phyloP scores from a whole-genome alignment of 2,113 vertebrate genomes.

The Meriones unguiculatus region DNA sequence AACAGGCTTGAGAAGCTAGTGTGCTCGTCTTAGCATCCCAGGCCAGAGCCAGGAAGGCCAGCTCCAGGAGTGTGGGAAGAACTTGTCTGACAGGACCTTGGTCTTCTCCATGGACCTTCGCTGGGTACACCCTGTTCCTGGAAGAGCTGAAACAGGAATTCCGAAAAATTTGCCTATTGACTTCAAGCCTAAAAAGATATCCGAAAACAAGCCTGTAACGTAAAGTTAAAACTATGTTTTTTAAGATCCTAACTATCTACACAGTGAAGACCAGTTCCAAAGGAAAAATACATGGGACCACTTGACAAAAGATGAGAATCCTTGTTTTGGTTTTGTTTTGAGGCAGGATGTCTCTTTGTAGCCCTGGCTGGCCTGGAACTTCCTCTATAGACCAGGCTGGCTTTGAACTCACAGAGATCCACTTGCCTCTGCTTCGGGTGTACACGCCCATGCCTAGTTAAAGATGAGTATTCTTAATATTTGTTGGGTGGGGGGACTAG shows the following conservation, averaged over 20 bases:
- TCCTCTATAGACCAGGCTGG: neutral
- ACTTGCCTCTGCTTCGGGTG: neutral
- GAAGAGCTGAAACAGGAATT: conserved; percentile 57
- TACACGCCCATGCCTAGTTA: neutral
- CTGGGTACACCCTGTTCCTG: conserved; percentile 36
- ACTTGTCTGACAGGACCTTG: conserved; percentile 23
- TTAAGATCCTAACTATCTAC: neutral
- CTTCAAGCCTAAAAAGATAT: conserved; percentile 35
- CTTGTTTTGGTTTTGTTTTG: neutral
- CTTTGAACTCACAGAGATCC: neutral
- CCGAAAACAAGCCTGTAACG: conserved; percentile 50
- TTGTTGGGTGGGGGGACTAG: neutral
- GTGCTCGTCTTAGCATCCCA: neutral
- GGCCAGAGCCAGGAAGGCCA: conserved; percentile 42
- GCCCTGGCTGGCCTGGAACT: neutral
- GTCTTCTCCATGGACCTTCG: neutral
- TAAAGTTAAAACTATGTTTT: conserved; percentile 19
- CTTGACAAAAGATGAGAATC: neutral
- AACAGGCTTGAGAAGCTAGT: neutral
- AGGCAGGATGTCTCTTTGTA: neutral
- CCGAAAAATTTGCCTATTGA: neutral
- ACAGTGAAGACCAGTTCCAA: conserved; percentile 25
- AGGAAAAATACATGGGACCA: conserved; percentile 20
- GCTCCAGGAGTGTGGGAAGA: conserved; percentile 37
- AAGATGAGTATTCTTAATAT: conserved; percentile 35